phyloP scores from a whole-genome alignment of 2,797 vertebrate genomes.

The Malurus leucopterus region DNA sequence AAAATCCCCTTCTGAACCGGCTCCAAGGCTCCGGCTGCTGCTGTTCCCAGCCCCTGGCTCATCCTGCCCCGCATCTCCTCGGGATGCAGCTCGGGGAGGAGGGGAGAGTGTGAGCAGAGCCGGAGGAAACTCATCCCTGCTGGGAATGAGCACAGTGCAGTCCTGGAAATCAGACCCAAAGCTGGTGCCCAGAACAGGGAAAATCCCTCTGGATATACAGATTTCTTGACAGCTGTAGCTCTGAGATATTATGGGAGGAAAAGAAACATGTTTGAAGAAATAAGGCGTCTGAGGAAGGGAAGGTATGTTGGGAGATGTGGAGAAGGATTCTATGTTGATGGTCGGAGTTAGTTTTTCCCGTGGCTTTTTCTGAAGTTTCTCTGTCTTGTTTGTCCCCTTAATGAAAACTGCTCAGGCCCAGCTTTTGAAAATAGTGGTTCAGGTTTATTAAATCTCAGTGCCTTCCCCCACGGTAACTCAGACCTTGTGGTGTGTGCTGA shows the following conservation, averaged over 20 bases:
- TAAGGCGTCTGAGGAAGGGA: not conserved
- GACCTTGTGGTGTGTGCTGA: not conserved
- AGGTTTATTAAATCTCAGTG: not conserved
- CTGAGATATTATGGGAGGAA: not conserved
- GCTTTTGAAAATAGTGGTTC: not conserved
- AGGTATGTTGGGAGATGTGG: not conserved
- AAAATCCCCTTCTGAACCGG: not conserved
- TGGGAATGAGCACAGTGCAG: not conserved
- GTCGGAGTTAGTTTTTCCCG: not conserved
- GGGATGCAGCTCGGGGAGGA: not conserved
- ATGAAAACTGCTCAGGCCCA: not conserved
- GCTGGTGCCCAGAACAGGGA: not conserved
- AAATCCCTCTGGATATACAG: rapidly evolving
- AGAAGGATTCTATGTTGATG: not conserved
- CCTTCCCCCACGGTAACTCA: rapidly evolving
- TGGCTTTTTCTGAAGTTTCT: not conserved
- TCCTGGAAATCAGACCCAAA: not conserved
- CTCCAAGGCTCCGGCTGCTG: conserved; percentile 3
- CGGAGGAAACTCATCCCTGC: not conserved
- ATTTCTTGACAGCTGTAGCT: not conserved
- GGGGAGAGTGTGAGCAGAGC: not conserved
- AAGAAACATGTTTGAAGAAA: not conserved
- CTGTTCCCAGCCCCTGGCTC: not conserved
- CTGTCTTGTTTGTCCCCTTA: not conserved
- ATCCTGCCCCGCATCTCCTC: conserved; percentile 10